Percentiles rank a stretch among this genome's conserved stretches.
phyloP scores from a whole-genome alignment of 2,888 invertebrate species.

The Atherix ibis region DNA sequence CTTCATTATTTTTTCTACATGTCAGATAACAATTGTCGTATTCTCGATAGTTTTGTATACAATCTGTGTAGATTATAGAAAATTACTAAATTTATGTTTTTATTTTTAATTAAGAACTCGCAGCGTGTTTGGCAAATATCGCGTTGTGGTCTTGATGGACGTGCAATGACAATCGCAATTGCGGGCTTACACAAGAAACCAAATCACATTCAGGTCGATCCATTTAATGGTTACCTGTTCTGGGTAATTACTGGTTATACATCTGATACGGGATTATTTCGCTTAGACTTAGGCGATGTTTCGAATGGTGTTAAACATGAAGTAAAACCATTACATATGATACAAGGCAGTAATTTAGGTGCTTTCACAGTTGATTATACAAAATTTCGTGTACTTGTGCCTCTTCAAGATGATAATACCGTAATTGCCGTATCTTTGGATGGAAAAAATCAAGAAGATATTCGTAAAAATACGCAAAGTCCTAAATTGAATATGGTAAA shows the following conservation, averaged over 20 bases:
- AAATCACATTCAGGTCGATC: conserved; percentile 75
- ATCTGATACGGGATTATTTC: conserved; percentile 49
- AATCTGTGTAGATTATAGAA: background rate
- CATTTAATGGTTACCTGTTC: conserved; percentile 81
- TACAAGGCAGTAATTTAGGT: conserved; percentile 51
- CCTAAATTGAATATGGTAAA: conserved; percentile 58
- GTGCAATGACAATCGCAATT: conserved; percentile 49
- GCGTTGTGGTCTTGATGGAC: conserved; percentile 59
- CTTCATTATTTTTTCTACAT: too few relatives aligned
- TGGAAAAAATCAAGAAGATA: conserved; percentile 57
- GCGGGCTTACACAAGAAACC: conserved; percentile 55
- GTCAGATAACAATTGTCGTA: too few relatives aligned
- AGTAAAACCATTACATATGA: conserved; percentile 45
- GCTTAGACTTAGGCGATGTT: conserved; percentile 60
- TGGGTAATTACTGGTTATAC: conserved; percentile 45
- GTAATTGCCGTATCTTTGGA: conserved; percentile 68
- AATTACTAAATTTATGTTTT: conserved; percentile 14
- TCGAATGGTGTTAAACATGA: conserved; percentile 59
- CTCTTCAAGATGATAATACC: conserved; percentile 57
- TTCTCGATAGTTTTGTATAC: too few relatives aligned
- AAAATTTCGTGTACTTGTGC: conserved; percentile 63
- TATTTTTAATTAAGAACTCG: conserved; percentile 7
- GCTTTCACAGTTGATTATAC: conserved; percentile 71
- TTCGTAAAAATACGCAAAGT: conserved; percentile 57
- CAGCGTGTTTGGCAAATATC: conserved; percentile 52